phyloP scores from a whole-genome alignment of 2,113 vertebrate species.

The Platichthys stellatus region DNA sequence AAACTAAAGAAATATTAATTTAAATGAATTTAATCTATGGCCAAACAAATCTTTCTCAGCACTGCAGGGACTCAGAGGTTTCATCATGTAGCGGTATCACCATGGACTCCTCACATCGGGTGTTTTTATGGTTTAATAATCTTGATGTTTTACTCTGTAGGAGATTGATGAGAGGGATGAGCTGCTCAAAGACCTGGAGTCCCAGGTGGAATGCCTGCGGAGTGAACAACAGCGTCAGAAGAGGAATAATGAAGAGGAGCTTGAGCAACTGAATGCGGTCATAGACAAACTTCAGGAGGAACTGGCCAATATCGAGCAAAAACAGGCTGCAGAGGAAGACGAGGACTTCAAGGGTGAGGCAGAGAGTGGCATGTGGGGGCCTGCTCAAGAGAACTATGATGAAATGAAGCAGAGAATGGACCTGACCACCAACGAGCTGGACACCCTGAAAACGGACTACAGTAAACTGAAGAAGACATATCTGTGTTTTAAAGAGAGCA shows the following conservation, averaged over 20 bases:
- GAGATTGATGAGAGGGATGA: slow-evolving; percentile 87
- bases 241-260: slow-evolving; percentile 87
- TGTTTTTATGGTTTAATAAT: slow-evolving; percentile 8
- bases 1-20: background rate
- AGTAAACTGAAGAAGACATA: slow-evolving; percentile 65
- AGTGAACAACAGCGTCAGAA: slow-evolving; percentile 90
- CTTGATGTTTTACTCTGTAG: slow-evolving; percentile 68
- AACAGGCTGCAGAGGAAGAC: slow-evolving; percentile 74
- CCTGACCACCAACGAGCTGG: slow-evolving; percentile 80
- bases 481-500: slow-evolving; percentile 59
- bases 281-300: slow-evolving; percentile 96
- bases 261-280: slow-evolving; percentile 92
- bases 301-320: slow-evolving; percentile 86
- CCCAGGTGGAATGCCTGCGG: slow-evolving; percentile 88
- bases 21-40: background rate
- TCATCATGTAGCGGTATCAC: slow-evolving; percentile 1
- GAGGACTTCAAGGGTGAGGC: slow-evolving; percentile 78
- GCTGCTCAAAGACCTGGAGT: slow-evolving; percentile 87
- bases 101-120: slow-evolving; percentile 3
- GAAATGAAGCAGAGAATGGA: slow-evolving; percentile 84
- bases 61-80: slow-evolving; percentile 61
- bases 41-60: background rate
- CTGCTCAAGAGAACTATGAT: slow-evolving; percentile 77
- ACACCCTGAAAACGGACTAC: slow-evolving; percentile 78
- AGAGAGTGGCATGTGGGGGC: slow-evolving; percentile 60